Conservation (phyloP, 1,140 invertebrate species). For the Mizuhopecten yessoensis region DNA sequence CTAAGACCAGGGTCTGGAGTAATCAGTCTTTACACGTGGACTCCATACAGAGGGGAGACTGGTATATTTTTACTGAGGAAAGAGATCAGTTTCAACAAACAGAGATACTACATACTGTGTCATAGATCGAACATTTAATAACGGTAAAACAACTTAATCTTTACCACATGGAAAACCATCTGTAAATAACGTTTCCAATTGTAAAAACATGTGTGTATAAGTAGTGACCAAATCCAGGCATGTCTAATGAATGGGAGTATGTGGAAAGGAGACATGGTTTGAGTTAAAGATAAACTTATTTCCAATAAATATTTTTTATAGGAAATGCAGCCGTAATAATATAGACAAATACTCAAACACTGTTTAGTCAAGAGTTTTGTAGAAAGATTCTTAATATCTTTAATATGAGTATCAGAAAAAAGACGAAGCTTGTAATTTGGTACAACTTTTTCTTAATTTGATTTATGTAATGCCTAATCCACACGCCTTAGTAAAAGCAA, state of each 20-base stretch:
- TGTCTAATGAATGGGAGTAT: not conserved
- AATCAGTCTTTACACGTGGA: too few relatives aligned
- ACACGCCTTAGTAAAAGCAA: not conserved
- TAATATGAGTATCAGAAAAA: too few relatives aligned
- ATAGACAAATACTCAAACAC: too few relatives aligned
- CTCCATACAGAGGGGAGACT: too few relatives aligned
- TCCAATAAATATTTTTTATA: too few relatives aligned
- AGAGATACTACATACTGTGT: not conserved
- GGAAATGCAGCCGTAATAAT: too few relatives aligned
- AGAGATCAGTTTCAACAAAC: not conserved
- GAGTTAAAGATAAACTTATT: too few relatives aligned
- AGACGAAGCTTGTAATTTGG: not conserved
- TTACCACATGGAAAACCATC: not conserved
- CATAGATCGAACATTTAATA: not conserved
- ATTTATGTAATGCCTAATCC: not conserved
- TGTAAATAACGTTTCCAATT: not conserved
- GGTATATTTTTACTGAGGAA: not conserved
- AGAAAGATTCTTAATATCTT: too few relatives aligned
- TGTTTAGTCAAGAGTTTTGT: too few relatives aligned
- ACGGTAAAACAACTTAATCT: not conserved
- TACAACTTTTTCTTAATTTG: not conserved
- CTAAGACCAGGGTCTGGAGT: too few relatives aligned
- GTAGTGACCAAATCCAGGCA: not conserved
- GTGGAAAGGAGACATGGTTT: too few relatives aligned
- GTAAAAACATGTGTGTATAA: not conserved